Percentiles rank a stretch among this genome's conserved stretches.
Evolutionary conservation across 2,888 invertebrate species (phyloP).

Genomic region (Dinocampus coccinellae): DNA sequence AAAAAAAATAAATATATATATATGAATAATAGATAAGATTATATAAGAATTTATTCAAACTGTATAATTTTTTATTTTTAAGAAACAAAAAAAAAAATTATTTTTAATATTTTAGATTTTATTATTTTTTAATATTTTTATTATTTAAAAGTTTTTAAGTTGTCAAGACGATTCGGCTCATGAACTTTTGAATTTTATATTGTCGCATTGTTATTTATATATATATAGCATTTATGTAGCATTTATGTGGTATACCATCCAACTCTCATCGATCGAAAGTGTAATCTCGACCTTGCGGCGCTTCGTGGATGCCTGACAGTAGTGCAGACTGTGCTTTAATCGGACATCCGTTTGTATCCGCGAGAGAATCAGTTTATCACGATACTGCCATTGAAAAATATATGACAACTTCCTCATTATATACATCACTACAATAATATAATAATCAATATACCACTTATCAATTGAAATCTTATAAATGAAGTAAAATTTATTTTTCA

Average conservation of each 20-base stretch:
- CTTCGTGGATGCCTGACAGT: slow-evolving; percentile 16
- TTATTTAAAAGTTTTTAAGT: no score
- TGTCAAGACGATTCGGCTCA: neutral
- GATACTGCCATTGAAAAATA: neutral
- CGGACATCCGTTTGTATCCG: slow-evolving; percentile 23
- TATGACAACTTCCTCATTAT: neutral
- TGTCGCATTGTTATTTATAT: neutral
- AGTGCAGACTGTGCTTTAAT: slow-evolving; percentile 26
- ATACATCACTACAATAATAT: no score
- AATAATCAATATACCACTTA: neutral
- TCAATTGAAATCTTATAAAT: no score
- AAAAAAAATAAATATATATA: no score
- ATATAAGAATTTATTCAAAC: no score
- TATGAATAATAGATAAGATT: no score
- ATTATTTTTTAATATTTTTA: no score
- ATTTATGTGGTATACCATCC: neutral
- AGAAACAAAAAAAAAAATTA: no score
- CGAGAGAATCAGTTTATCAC: neutral
- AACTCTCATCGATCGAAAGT: slow-evolving; percentile 23
- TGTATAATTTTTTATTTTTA: no score
- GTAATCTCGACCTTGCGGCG: slow-evolving; percentile 35
- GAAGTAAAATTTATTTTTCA: no score
- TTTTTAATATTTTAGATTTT: neutral
- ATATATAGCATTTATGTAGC: neutral
- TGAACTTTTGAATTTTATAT: neutral